Evolutionary conservation across 2,797 vertebrate species (phyloP).

Genomic region (Crocidura indochinensis): DNA sequence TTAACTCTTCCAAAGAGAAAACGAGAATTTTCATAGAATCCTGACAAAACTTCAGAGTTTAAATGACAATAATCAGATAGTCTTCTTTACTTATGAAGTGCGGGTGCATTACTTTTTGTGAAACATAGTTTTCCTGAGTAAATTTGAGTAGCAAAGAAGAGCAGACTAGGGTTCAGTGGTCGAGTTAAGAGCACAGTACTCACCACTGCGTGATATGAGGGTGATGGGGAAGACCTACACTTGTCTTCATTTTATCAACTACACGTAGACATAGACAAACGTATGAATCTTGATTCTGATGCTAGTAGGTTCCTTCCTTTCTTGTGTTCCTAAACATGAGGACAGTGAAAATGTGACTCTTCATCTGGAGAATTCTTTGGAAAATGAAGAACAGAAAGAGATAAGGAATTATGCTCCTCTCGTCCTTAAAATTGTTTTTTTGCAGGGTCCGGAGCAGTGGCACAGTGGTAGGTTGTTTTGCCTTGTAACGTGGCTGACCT

Average conservation of each 20-base stretch:
- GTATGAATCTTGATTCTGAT: background rate
- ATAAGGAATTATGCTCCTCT: background rate
- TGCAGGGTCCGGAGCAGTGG: too few relatives aligned
- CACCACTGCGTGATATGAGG: background rate
- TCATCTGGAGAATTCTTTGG: background rate
- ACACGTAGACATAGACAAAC: background rate
- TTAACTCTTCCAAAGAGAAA: background rate
- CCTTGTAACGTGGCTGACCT: too few relatives aligned
- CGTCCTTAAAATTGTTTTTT: background rate
- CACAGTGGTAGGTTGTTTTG: too few relatives aligned
- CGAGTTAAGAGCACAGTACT: too few relatives aligned
- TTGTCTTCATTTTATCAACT: background rate
- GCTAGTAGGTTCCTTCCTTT: background rate
- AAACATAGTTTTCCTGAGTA: background rate
- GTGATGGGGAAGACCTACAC: background rate
- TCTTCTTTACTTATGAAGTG: background rate
- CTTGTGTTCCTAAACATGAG: background rate
- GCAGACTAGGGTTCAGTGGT: too few relatives aligned
- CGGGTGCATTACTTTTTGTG: background rate
- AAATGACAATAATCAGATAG: background rate
- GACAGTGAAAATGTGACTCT: background rate
- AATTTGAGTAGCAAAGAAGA: constrained; percentile 10
- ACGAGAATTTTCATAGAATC: constrained; percentile 18
- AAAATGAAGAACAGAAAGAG: constrained; percentile 10
- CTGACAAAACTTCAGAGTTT: background rate